These are phyloP conservation scores for Chaetops frenatus DNA, from an alignment of 2,113 vertebrate genomes.

Conservation along the genomic window DNA sequence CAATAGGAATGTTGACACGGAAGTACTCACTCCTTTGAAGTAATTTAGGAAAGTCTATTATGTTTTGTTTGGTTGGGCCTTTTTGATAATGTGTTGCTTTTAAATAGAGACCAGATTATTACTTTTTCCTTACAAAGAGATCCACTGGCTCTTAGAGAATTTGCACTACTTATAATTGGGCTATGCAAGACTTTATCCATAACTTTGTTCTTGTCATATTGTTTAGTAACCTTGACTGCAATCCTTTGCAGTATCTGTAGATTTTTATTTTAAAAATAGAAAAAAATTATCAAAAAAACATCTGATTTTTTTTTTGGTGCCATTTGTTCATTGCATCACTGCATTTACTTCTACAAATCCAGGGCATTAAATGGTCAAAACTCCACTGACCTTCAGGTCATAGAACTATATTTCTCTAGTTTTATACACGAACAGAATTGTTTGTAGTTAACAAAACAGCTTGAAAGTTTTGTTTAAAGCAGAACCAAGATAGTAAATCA, in stretches of 20 bases:
- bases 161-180: not conserved
- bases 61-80: not conserved
- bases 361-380: not conserved
- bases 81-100: not conserved
- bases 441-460: not conserved
- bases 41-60: not conserved
- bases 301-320: not conserved
- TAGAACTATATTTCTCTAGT: not conserved
- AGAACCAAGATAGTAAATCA: not conserved
- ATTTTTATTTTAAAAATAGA: not conserved
- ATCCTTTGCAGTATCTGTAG: not conserved
- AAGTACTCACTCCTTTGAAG: not conserved
- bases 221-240: not conserved
- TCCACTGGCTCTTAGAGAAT: not conserved
- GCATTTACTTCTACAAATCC: not conserved
- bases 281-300: not conserved
- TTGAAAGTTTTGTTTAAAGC: not conserved
- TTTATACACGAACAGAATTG: not conserved
- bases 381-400: not conserved
- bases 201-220: not conserved
- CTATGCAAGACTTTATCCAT: not conserved
- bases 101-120: not conserved
- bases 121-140: not conserved
- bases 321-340: not conserved
- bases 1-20: not conserved